A percentile compares a stretch with the other conserved stretches of the same genome.
Evolutionary conservation across 92 coral and sea anemone species (phyloP).

Genomic region (Muricea muricata): DNA sequence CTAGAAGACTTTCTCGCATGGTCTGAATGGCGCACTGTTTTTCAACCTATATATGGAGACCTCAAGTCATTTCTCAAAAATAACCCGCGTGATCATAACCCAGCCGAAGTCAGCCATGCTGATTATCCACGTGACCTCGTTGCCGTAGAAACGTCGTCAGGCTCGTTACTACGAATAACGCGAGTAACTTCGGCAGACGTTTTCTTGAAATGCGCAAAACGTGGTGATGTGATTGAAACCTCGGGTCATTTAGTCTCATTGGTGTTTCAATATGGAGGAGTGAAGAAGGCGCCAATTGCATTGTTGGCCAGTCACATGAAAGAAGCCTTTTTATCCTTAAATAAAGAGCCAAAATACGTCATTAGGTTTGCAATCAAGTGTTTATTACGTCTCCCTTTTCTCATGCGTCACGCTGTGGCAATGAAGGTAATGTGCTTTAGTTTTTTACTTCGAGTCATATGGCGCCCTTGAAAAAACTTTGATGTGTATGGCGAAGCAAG

Average conservation of each 20-base stretch:
- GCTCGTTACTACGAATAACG: slow-evolving; percentile 69
- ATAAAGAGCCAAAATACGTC: neutral
- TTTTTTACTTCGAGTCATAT: no score
- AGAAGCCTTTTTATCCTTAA: slow-evolving; percentile 61
- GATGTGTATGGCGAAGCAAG: no score
- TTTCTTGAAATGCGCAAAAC: slow-evolving; percentile 57
- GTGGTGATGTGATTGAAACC: slow-evolving; percentile 70
- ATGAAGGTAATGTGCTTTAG: slow-evolving; percentile 73
- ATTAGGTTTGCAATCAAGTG: slow-evolving; percentile 75
- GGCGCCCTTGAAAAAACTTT: no score
- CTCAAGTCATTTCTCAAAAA: slow-evolving; percentile 74
- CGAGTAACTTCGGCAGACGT: slow-evolving; percentile 63
- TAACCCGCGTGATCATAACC: neutral
- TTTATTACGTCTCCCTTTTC: slow-evolving; percentile 72
- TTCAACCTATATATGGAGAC: slow-evolving; percentile 72
- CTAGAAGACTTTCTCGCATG: slow-evolving; percentile 69
- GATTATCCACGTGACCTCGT: slow-evolving; percentile 36
- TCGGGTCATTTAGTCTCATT: slow-evolving; percentile 87
- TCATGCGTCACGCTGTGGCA: slow-evolving; percentile 73
- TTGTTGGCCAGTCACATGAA: slow-evolving; percentile 82
- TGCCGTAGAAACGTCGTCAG: slow-evolving; percentile 75
- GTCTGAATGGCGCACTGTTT: slow-evolving; percentile 86
- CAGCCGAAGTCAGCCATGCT: neutral
- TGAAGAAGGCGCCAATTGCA: slow-evolving; percentile 76
- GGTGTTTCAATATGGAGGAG: slow-evolving; percentile 79